phyloP scores from a whole-genome alignment of 2,888 invertebrate species.

The Eupsilia transversa region DNA sequence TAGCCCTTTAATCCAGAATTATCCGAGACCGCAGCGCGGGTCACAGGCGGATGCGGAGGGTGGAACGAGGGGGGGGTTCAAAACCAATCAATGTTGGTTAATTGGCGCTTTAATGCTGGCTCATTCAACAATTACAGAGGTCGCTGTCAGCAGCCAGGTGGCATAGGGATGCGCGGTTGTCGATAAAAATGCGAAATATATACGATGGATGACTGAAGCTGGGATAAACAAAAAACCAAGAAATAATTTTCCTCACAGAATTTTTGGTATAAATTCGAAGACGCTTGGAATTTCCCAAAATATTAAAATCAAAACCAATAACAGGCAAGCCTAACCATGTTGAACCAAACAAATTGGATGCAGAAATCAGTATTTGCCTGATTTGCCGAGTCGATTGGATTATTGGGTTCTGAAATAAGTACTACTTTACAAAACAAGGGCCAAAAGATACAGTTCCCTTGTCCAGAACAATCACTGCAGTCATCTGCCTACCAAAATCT shows the following conservation, averaged over 20 bases:
- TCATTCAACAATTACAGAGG: slow-evolving; percentile 88
- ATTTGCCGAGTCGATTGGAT: not conserved
- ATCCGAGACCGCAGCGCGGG: slow-evolving; percentile 45
- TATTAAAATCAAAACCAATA: not conserved
- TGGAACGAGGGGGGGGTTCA: slow-evolving; percentile 69
- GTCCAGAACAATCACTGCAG: not conserved
- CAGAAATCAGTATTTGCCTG: not conserved
- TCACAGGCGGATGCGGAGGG: slow-evolving; percentile 15
- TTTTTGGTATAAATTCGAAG: not conserved
- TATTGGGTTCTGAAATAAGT: not conserved
- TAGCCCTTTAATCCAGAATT: slow-evolving; percentile 62
- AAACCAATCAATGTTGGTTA: slow-evolving; percentile 89
- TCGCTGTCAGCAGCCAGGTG: slow-evolving; percentile 75
- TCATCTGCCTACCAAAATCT: not conserved
- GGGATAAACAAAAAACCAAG: not conserved
- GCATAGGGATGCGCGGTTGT: slow-evolving; percentile 66
- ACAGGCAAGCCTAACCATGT: not conserved
- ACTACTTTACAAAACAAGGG: too few relatives aligned
- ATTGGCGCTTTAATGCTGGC: slow-evolving; percentile 89
- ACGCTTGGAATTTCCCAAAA: not conserved
- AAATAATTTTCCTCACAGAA: not conserved
- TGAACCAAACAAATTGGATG: not conserved
- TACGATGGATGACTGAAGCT: not conserved
- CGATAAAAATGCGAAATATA: slow-evolving; percentile 44
- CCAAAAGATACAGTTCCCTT: not conserved